Evolutionary conservation across 2,797 vertebrate genomes (phyloP).

Genomic region (Aeoliscus strigatus): DNA sequence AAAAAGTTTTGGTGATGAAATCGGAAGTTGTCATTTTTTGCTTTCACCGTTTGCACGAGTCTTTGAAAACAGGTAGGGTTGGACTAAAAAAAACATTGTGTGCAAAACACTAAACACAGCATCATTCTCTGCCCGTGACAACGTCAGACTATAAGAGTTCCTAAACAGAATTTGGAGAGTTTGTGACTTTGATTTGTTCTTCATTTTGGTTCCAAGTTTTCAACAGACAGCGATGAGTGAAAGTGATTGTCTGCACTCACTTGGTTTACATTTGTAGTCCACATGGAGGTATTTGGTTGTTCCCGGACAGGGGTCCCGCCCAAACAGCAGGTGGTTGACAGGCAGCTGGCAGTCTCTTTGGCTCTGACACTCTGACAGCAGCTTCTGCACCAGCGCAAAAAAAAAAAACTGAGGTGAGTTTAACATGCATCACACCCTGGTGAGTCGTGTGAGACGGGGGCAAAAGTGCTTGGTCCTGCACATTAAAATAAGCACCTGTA

Average conservation of each 20-base stretch:
- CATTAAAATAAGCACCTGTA: conserved; percentile 80
- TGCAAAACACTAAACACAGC: too few relatives aligned
- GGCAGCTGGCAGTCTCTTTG: conserved; percentile 87
- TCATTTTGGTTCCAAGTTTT: too few relatives aligned
- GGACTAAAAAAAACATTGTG: too few relatives aligned
- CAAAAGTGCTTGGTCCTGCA: too few relatives aligned
- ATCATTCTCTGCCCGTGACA: too few relatives aligned
- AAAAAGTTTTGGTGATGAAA: too few relatives aligned
- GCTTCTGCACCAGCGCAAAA: conserved; percentile 76
- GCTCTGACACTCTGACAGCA: conserved; percentile 94
- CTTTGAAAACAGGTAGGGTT: too few relatives aligned
- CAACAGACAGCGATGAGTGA: not conserved
- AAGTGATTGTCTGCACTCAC: conserved; percentile 75
- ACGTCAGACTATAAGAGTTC: too few relatives aligned
- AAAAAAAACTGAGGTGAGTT: not conserved
- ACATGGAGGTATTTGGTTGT: conserved; percentile 91
- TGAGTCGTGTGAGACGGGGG: conserved; percentile 1
- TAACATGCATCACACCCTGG: conserved; percentile 1
- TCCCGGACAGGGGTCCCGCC: conserved; percentile 91
- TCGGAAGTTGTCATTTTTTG: too few relatives aligned
- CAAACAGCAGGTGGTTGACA: conserved; percentile 92
- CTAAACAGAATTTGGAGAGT: too few relatives aligned
- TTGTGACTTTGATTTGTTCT: too few relatives aligned
- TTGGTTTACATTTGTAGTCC: conserved; percentile 96
- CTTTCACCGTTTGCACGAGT: too few relatives aligned